Base-by-base conservation (phyloP, 2,113 vertebrate species). In the Arenaria interpres region DNA sequence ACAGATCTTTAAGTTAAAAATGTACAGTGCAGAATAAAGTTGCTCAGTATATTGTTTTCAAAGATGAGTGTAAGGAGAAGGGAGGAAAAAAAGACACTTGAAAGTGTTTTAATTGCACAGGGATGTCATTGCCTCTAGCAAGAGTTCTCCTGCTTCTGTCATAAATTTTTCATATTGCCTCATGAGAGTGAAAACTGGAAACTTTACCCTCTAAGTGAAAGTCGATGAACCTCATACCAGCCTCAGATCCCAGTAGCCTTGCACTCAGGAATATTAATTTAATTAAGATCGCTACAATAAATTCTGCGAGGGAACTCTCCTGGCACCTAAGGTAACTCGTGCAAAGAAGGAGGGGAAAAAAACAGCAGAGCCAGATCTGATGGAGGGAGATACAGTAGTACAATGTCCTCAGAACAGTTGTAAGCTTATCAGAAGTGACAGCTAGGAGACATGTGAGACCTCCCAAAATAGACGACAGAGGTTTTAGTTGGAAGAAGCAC, bases 161-260 rank as follows among this genome's bases (percentile, higher is more conserved):
- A 96, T 97, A 97, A 96, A 97, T 97, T 98, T 98, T 98, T 96
- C 97, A 98, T 96, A 92, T 80, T 94, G 96, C 97, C 98, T 97
- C 94, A 3, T 83, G 97, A 97, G 96, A 96, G 63, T 78, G 94
- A 96, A 91, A 79, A 37, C 93, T 91, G 94, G 80, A 97, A 98
- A 97, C 88, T 93, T 96, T 97, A 96, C 95, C 97, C 95, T 98
- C 96, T 84, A 90, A 75, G 89, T 96, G 93, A 95, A 98, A 98
- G 97, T 96, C 93, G 73, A 93, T 94, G 96, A 96, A 96, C 96
- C 95, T 97, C 85, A 18, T 33, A 51, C 75, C 85, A 96, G 93
- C 78, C 89, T 95, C 83, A 87, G 93, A 87, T 97, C 97, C 97
- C 96, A 88, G 92, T 57, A 96, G 97, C 97, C 89, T 89, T 85